These are phyloP conservation scores for Arenaria interpres DNA, from an alignment of 2,113 vertebrate species.

Conservation along the genomic window DNA sequence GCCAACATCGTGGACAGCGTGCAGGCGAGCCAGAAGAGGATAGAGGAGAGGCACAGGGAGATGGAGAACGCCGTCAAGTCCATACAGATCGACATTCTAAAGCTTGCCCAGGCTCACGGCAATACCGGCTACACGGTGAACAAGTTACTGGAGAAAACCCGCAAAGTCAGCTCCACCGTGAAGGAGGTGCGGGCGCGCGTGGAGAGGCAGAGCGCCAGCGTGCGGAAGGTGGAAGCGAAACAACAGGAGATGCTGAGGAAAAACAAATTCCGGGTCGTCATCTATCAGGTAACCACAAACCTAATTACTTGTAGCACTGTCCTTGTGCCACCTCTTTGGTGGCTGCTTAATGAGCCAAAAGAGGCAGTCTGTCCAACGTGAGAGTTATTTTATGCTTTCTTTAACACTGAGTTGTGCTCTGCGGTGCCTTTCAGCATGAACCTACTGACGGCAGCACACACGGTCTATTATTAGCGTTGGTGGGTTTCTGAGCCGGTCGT, in stretches of 20 bases:
- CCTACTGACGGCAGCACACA: not conserved
- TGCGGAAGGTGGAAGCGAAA: conserved; percentile 89
- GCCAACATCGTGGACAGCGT: conserved; percentile 92
- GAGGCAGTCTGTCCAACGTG: not conserved
- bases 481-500: conserved; percentile 61
- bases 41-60: conserved; percentile 90
- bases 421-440: not conserved
- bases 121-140: conserved; percentile 85
- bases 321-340: not conserved
- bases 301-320: not conserved
- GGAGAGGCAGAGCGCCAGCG: conserved; percentile 86
- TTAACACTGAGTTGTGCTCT: not conserved
- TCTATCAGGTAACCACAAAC: conserved; percentile 88
- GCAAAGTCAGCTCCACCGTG: conserved; percentile 90
- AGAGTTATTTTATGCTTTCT: not conserved
- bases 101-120: conserved; percentile 88
- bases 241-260: conserved; percentile 95
- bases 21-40: conserved; percentile 92
- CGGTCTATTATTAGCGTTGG: conserved; percentile 77
- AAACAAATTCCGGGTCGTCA: conserved; percentile 96
- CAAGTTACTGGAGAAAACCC: conserved; percentile 94
- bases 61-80: conserved; percentile 88
- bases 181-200: conserved; percentile 91
- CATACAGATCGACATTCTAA: conserved; percentile 91
- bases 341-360: not conserved